Conservation (phyloP, 2,888 invertebrate genomes). For the Temnothorax ravouxi region DNA sequence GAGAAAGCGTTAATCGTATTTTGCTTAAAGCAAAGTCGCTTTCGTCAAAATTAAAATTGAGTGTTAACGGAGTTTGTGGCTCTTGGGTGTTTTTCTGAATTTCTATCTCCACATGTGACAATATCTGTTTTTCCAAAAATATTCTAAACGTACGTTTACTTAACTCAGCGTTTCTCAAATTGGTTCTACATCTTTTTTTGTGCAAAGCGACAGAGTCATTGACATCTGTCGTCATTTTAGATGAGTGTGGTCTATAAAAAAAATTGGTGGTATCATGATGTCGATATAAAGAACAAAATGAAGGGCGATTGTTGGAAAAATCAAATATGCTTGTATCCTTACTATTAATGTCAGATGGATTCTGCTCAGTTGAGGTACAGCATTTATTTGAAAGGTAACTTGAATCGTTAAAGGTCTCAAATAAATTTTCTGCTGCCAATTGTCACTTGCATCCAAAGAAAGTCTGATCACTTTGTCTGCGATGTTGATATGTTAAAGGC, state of each 20-base stretch:
- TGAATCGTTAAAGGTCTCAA: slow-evolving; percentile 13
- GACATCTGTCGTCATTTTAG: slow-evolving; percentile 56
- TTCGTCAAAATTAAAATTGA: slow-evolving; percentile 63
- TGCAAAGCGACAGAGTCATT: slow-evolving; percentile 52
- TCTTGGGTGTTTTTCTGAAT: slow-evolving; percentile 61
- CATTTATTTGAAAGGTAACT: slow-evolving; percentile 29
- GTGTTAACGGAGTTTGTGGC: slow-evolving; percentile 65
- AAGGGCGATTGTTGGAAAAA: slow-evolving; percentile 7
- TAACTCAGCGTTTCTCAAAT: slow-evolving; percentile 73
- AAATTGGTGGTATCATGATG: slow-evolving; percentile 46
- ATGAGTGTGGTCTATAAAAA: slow-evolving; percentile 50
- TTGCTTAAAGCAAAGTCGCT: slow-evolving; percentile 5
- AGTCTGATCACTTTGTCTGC: slow-evolving; percentile 82
- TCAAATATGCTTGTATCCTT: slow-evolving; percentile 45
- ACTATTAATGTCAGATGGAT: slow-evolving; percentile 48
- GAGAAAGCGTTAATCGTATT: slow-evolving; percentile 11
- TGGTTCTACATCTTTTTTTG: slow-evolving; percentile 61
- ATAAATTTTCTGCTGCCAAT: slow-evolving; percentile 40
- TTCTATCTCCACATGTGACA: slow-evolving; percentile 66
- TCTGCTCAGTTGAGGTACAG: slow-evolving; percentile 23
- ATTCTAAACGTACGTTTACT: slow-evolving; percentile 72
- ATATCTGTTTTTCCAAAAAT: slow-evolving; percentile 76
- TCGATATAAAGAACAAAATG: slow-evolving; percentile 8
- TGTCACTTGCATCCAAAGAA: slow-evolving; percentile 82
- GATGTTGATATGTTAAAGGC: slow-evolving; percentile 86